Base-by-base conservation (phyloP, 2,113 vertebrate species). In the Corythornis vintsioides region DNA sequence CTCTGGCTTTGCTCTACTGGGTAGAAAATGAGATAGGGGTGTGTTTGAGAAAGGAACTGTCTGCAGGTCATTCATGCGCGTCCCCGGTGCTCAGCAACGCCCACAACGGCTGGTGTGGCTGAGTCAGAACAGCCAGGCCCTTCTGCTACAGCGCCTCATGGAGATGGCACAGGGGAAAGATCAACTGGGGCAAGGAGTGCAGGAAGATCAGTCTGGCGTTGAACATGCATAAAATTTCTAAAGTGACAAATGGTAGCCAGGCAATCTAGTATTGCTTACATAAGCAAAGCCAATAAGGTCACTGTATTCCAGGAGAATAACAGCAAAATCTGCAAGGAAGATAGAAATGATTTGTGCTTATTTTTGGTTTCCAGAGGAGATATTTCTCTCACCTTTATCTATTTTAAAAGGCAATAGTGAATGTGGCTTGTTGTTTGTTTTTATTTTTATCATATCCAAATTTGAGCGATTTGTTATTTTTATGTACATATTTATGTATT, bases 241-340 rank as follows among this genome's bases (percentile, higher is more conserved):
- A 18, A 53, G 15, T 45, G 59, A 82, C 73, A 73, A 91, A 63
- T 55, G 82, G 40, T 69, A 84, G 29, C n/a, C 52, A 48, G 57
- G 57, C 71, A 95, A 97, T 63, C 69, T 88, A 3, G 33, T 81
- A 18, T 17, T 4, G 2, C 52, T 95, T 95, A 88, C 0, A 31
- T 92, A 95, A 95, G 66, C 84, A 69, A 85, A 85, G 82, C 56
- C 85, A 83, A 25, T 33, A 83, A 92, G 22, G 96, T 96, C 88
- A 96, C 11, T 7, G 4, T 15, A 31, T 92, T 96, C 25, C 96
- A 69, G 48, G 97, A 60, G 8, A 97, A 95, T 29, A 97, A 94
- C 3, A 96, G 52, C 40, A 96, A 74, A 92, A 97, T 92, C 94
- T 97, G 93, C 55, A 90, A 96, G 70, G 87, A 91, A 56, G 45